A percentile compares a stretch with the other conserved stretches of the same genome.
Evolutionary conservation across 2,113 vertebrate genomes (phyloP).

Genomic region (Capricornis sumatraensis): DNA sequence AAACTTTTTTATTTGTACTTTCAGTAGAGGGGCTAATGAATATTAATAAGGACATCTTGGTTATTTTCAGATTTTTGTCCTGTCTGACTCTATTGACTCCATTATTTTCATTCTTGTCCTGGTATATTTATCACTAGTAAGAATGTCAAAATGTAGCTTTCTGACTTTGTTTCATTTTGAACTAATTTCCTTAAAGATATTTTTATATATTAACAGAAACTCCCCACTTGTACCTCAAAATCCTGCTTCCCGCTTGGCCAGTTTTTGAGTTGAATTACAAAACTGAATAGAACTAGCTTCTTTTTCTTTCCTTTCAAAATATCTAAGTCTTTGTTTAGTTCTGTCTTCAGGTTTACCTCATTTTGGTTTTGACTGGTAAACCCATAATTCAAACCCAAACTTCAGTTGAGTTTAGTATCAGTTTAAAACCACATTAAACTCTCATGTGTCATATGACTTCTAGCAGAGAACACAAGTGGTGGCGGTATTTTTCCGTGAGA

Average conservation of each 20-base stretch:
- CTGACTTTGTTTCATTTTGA: constrained; percentile 16
- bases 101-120: background rate
- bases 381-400: constrained; percentile 15
- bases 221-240: background rate
- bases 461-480: background rate
- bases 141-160: constrained; percentile 31
- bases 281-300: background rate
- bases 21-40: constrained; percentile 18
- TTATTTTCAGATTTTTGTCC: constrained; percentile 17
- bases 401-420: constrained; percentile 35
- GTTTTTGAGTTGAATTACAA: constrained; percentile 10
- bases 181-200: constrained; percentile 20
- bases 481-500: background rate
- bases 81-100: background rate
- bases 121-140: background rate
- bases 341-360: constrained; percentile 12
- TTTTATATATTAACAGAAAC: constrained; percentile 29
- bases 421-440: constrained; percentile 44
- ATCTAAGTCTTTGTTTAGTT: constrained; percentile 8
- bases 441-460: background rate
- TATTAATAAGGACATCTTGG: constrained; percentile 14
- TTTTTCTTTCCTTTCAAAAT: background rate
- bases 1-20: constrained; percentile 26
- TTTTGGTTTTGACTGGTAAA: constrained; percentile 60
- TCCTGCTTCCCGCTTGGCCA: background rate